Evolutionary conservation across 30 jellyfish, hydroid and myxozoan genomes (phyloP), one percentile per base, ranked within the genome.

Genomic region (Cassiopea xamachana): DNA sequence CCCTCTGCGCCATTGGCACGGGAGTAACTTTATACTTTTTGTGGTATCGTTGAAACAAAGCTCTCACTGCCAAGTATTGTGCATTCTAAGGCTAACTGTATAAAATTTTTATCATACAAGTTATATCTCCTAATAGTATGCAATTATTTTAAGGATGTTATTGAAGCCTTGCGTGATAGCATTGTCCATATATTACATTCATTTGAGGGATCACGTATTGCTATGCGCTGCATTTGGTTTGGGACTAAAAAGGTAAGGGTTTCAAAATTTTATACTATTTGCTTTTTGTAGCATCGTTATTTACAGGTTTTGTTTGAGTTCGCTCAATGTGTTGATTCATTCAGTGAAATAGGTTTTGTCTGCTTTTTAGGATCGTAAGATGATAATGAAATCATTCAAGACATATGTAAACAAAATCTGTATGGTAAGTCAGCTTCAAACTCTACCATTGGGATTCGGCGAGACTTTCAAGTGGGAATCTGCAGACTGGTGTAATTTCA

Each of bases 191-290:
- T 95, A 81, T 55, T 95, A 50, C 99, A 95, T 77, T 86, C 99
- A 2, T 74, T 49, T 70, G 99, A 95, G 15, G 99, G 99, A 2
- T 79, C 97, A 45, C 87, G 90, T 64, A 90, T 95, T 1, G 96
- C 98, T 2, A 95, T 95, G 99, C 43, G 83, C 69, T 95, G 99
- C 83, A 68, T 95, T 73, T 95, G 99, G 99, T 80, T 59, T 61
- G 95, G 95, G 27, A 81, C 91, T n/a, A 82, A 92, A 58, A 95
- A 95, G 96, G 99, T 93, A 82, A 3, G 1, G 10, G 7, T 3
- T 10, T 55, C 12, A 6, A 3, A 6, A 13, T 16, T 10, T 55
- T 6, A 47, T 13, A 55, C 15, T 64, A 14, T 87, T 19, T 46
- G 58, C 55, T 59, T 85, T 86, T 73, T 77, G 39, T 27, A 27